Percentiles rank a stretch among this genome's conserved stretches.
phyloP scores from a whole-genome alignment of 2,113 vertebrate species.

The Phaethon lepturus region DNA sequence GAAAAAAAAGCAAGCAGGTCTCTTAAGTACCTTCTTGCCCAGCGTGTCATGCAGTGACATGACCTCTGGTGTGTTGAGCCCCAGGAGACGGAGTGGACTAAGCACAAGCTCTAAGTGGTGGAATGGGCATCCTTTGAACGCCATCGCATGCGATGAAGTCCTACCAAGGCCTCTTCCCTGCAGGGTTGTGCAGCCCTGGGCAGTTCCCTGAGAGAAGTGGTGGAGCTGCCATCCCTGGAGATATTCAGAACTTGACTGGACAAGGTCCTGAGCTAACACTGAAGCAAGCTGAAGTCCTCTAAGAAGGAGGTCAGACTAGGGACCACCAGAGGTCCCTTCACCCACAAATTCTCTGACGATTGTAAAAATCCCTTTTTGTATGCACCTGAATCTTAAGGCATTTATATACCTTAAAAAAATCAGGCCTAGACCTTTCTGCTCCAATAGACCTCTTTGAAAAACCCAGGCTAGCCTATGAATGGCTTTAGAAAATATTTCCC shows the following conservation, averaged over 20 bases:
- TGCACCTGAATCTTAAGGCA: neutral
- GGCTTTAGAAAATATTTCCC: neutral
- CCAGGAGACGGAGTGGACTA: neutral
- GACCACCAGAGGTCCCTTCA: neutral
- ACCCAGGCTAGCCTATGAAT: neutral
- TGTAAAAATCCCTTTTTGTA: neutral
- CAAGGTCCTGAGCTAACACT: neutral
- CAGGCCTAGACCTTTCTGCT: neutral
- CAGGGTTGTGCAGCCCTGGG: neutral
- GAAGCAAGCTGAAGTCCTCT: neutral
- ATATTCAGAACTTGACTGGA: neutral
- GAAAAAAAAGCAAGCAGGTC: neutral
- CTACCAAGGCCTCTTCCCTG: neutral
- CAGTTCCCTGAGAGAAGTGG: neutral
- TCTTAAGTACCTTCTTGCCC: neutral
- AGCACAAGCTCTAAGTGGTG: neutral
- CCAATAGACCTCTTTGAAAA: neutral
- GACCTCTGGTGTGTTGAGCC: neutral
- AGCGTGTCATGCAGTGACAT: neutral
- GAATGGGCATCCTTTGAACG: neutral
- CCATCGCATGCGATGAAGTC: neutral
- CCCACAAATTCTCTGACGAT: neutral
- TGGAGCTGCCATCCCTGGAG: neutral
- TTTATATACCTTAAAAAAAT: neutral
- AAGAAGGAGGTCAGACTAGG: neutral